Conservation (phyloP, 2,797 vertebrate genomes). For the Sciurus carolinensis region DNA sequence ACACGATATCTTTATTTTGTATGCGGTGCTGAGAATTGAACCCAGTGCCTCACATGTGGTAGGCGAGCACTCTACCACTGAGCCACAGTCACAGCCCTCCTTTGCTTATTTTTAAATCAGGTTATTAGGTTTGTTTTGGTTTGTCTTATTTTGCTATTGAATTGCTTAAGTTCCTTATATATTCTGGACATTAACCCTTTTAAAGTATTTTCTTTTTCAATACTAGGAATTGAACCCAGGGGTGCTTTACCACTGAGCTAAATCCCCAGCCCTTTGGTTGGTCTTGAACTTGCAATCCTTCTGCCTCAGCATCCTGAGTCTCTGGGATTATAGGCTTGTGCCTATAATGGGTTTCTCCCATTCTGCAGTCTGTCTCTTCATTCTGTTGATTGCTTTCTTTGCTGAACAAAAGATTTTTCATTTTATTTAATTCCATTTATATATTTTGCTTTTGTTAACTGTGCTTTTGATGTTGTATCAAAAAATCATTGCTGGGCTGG, state of each 20-base stretch:
- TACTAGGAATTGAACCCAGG: too few relatives aligned
- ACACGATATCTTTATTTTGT: too few relatives aligned
- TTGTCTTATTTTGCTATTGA: background rate
- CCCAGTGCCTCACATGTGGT: too few relatives aligned
- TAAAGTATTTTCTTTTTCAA: background rate
- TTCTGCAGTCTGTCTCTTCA: background rate
- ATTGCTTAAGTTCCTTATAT: background rate
- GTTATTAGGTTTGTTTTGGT: background rate
- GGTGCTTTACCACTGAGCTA: too few relatives aligned
- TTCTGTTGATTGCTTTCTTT: background rate
- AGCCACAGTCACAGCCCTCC: too few relatives aligned
- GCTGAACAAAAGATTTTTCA: background rate
- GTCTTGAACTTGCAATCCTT: too few relatives aligned
- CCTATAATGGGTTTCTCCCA: background rate
- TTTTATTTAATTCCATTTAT: background rate
- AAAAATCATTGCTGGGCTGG: background rate
- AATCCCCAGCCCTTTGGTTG: too few relatives aligned
- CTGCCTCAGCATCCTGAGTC: too few relatives aligned
- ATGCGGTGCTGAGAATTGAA: too few relatives aligned
- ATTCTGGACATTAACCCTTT: background rate
- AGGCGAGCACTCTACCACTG: too few relatives aligned
- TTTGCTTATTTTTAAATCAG: background rate
- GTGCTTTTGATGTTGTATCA: background rate
- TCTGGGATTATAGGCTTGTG: too few relatives aligned
- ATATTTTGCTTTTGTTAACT: background rate